phyloP scores from a whole-genome alignment of 2,113 vertebrate genomes.

The Tretioscincus oriximinensis region DNA sequence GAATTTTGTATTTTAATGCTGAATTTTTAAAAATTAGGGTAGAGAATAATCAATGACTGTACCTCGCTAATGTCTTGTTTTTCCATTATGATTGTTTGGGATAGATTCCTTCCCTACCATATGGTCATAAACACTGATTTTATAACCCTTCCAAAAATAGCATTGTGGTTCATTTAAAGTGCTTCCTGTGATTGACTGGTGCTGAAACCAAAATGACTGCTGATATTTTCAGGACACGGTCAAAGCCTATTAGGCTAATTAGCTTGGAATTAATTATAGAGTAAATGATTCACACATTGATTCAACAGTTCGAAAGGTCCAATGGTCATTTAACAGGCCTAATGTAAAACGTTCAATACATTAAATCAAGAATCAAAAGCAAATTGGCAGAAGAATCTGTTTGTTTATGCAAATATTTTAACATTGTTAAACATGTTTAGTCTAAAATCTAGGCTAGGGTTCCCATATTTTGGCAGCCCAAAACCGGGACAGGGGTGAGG shows the following conservation, averaged over 20 bases:
- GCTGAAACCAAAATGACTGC: slow-evolving; percentile 24
- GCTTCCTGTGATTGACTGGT: slow-evolving; percentile 42
- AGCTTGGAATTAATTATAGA: slow-evolving; percentile 50
- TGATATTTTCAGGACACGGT: slow-evolving; percentile 44
- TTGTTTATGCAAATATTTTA: neutral
- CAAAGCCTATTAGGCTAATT: slow-evolving; percentile 51
- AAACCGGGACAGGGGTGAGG: no score
- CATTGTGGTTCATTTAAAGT: slow-evolving; percentile 40
- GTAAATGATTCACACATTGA: slow-evolving; percentile 32
- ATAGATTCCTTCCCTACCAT: neutral
- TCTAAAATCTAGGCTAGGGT: no score
- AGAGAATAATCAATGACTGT: neutral
- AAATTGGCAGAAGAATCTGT: neutral
- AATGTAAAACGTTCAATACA: slow-evolving; percentile 25
- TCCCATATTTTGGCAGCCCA: no score
- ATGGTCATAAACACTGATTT: neutral
- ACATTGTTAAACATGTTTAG: neutral
- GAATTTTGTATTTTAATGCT: no score
- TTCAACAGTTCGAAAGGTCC: slow-evolving; percentile 41
- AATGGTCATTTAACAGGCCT: slow-evolving; percentile 49
- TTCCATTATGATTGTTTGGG: neutral
- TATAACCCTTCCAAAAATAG: slow-evolving; percentile 13
- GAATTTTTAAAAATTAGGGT: no score
- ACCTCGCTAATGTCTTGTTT: neutral
- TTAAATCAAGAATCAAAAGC: slow-evolving; percentile 18